Percentiles rank a stretch among this genome's conserved stretches.
phyloP scores from a whole-genome alignment of 2,797 vertebrate genomes.

The Cercopithecus petaurista region DNA sequence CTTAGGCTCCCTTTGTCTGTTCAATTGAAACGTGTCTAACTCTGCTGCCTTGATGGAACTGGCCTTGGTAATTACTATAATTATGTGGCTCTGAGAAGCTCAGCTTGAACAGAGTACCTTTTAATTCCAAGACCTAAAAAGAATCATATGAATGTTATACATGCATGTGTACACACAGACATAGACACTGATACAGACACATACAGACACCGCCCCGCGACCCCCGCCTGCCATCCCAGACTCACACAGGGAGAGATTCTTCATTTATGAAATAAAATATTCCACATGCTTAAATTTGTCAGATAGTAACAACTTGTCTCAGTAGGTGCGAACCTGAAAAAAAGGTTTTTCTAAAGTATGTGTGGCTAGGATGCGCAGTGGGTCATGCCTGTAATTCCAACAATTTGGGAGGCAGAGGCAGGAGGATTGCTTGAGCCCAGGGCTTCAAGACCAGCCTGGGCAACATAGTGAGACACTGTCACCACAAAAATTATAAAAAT shows the following conservation, averaged over 20 bases:
- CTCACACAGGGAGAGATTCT: background rate
- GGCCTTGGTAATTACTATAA: slow-evolving; percentile 7
- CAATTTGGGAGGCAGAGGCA: background rate
- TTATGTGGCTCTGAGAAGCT: slow-evolving; percentile 2
- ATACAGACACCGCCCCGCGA: background rate
- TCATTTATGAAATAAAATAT: background rate
- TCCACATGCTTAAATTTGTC: background rate
- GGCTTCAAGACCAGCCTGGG: background rate
- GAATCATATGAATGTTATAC: background rate
- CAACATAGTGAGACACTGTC: background rate
- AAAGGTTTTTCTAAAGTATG: background rate
- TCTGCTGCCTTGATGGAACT: background rate
- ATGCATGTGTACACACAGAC: rapidly evolving
- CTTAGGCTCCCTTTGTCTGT: background rate
- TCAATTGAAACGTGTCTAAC: background rate
- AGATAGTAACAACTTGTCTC: background rate
- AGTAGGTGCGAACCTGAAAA: background rate
- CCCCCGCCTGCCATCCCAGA: background rate
- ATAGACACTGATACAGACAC: rapidly evolving
- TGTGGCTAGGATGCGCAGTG: background rate
- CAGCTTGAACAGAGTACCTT: background rate
- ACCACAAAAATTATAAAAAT: too few relatives aligned
- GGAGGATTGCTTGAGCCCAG: background rate
- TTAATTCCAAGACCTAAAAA: background rate
- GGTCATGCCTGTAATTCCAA: background rate